A percentile compares a stretch with the other conserved stretches of the same genome.
Evolutionary conservation across 37 sponge, comb jelly and placozoan species (phyloP).

Genomic region (Corticium candelabrum): DNA sequence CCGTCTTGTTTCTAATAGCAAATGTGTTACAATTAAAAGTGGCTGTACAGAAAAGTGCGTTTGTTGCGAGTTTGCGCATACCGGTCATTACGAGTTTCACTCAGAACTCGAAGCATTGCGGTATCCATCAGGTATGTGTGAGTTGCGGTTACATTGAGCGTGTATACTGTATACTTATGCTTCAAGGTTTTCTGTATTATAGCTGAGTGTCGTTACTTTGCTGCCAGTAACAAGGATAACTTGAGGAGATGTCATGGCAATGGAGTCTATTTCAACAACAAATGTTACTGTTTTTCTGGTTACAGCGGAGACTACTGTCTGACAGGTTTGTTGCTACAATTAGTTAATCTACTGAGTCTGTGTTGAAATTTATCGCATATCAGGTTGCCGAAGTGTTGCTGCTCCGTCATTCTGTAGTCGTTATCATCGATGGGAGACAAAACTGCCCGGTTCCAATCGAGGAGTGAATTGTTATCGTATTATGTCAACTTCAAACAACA

Average conservation of each 20-base stretch:
- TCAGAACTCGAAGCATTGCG: not conserved
- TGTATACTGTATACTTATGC: not conserved
- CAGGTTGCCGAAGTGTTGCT: not conserved
- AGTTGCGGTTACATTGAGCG: not conserved
- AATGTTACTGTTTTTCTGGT: not conserved
- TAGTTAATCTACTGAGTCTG: not conserved
- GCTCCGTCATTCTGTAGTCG: not conserved
- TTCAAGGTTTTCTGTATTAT: not conserved
- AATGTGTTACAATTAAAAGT: not conserved
- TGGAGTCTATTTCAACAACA: not conserved
- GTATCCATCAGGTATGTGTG: not conserved
- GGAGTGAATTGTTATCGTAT: not conserved
- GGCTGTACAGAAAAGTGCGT: conserved; percentile 2
- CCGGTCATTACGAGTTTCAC: not conserved
- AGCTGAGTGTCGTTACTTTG: not conserved
- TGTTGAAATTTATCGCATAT: not conserved
- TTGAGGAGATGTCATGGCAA: not conserved
- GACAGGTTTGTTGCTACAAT: not conserved
- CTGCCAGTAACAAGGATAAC: not conserved
- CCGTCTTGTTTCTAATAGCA: not conserved
- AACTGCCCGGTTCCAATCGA: not conserved
- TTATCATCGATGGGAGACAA: not conserved
- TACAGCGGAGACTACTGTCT: not conserved
- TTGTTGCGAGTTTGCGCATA: not conserved
- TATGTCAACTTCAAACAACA: not conserved